These are phyloP conservation scores for Drosophila nannoptera DNA, from an alignment of 1,140 invertebrate species.

Conservation along the genomic window DNA sequence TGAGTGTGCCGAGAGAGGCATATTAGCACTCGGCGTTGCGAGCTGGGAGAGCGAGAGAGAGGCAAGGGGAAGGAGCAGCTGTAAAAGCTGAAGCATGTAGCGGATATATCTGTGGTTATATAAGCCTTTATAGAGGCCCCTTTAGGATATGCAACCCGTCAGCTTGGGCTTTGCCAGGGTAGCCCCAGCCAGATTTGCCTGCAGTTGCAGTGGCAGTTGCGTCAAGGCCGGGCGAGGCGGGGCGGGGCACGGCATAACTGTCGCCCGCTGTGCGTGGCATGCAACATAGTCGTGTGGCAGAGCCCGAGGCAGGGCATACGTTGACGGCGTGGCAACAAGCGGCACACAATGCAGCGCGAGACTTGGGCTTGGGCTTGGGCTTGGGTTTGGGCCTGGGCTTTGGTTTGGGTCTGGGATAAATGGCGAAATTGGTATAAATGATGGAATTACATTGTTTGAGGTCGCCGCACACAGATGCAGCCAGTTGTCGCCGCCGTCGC, in stretches of 20 bases:
- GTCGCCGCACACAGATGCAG: conserved; percentile 40
- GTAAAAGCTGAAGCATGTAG: no score
- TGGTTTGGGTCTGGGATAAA: conserved; percentile 51
- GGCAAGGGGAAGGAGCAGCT: no score
- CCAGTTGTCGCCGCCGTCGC: conserved; percentile 11
- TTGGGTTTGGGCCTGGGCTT: conserved; percentile 9
- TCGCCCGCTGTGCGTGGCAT: conserved; percentile 2
- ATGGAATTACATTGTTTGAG: conserved; percentile 77
- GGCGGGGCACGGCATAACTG: neutral
- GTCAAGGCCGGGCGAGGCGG: neutral
- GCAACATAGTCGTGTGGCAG: conserved; percentile 4
- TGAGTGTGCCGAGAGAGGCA: no score
- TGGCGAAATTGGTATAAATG: conserved; percentile 77
- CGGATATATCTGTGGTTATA: no score
- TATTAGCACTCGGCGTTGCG: no score
- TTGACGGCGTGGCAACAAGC: conserved; percentile 48
- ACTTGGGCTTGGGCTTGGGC: conserved; percentile 20
- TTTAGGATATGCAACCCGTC: no score
- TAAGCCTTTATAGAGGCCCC: no score
- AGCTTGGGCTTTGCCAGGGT: neutral
- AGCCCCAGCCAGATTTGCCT: neutral
- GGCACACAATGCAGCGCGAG: conserved; percentile 61
- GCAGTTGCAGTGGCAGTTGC: neutral
- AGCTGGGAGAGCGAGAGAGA: no score
- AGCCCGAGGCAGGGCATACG: conserved; percentile 26